These are phyloP conservation scores for Poeciliopsis prolifica DNA, from an alignment of 2,113 vertebrate species.

Conservation along the genomic window DNA sequence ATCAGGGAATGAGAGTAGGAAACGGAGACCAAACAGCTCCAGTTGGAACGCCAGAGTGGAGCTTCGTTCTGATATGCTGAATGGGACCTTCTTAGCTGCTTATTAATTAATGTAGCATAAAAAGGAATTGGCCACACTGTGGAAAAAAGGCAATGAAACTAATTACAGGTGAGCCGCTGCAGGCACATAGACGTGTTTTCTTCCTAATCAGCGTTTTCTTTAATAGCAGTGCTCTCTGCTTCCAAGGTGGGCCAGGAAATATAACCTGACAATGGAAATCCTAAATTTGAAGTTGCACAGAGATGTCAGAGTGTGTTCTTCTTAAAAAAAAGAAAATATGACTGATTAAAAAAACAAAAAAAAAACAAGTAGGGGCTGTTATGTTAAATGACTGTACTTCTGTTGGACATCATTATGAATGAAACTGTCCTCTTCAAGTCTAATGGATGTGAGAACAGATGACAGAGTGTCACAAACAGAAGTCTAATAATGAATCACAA, in stretches of 20 bases:
- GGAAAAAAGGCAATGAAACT: conserved; percentile 40
- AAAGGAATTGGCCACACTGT: conserved; percentile 28
- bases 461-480: conserved; percentile 21
- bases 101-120: conserved; percentile 46
- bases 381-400: conserved; percentile 17
- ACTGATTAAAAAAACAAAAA: too few species aligned
- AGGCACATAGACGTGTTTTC: conserved; percentile 24
- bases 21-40: conserved; percentile 1
- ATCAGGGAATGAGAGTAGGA: neutral
- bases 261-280: neutral
- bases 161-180: conserved; percentile 48
- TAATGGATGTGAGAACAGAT: conserved; percentile 31
- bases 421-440: conserved; percentile 7
- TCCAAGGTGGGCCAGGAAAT: neutral
- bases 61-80: conserved; percentile 18
- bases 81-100: neutral
- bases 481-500: conserved; percentile 47
- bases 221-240: conserved; percentile 28
- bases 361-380: too few species aligned
- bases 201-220: conserved; percentile 40
- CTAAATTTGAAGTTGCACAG: neutral
- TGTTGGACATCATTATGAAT: neutral
- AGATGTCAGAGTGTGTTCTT: neutral
- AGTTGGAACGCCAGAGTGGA: conserved; percentile 27
- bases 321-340: neutral